Percentiles rank a stretch among this genome's conserved stretches.
These are phyloP conservation scores for Carettochelys insculpta DNA, from an alignment of 2,113 vertebrate species.

Conservation along the genomic window DNA sequence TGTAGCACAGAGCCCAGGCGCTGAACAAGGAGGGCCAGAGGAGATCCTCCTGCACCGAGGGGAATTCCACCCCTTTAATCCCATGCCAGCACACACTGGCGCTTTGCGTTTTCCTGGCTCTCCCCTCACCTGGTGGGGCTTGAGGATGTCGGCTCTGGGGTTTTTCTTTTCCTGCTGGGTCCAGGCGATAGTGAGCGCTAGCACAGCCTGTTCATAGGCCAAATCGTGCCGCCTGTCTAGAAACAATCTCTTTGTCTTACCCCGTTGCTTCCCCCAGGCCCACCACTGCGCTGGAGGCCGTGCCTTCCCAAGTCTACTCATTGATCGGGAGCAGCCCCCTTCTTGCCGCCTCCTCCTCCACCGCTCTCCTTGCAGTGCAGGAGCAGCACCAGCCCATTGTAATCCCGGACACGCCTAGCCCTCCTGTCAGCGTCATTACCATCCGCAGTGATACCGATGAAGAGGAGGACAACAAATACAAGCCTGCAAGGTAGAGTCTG, in stretches of 20 bases:
- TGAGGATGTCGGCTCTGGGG: background rate
- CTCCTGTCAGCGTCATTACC: constrained; percentile 97
- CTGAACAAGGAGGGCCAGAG: background rate
- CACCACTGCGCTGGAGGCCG: constrained; percentile 77
- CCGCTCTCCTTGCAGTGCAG: constrained; percentile 80
- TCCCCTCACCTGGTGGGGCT: background rate
- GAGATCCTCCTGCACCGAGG: background rate
- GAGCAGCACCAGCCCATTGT: constrained; percentile 92
- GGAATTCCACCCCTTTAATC: background rate
- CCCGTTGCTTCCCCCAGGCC: constrained; percentile 74
- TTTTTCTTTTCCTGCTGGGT: background rate
- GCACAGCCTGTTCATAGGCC: background rate
- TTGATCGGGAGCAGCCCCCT: constrained; percentile 85
- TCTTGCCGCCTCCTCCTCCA: constrained; percentile 78
- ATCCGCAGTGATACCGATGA: constrained; percentile 98
- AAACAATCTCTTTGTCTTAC: fast-evolving
- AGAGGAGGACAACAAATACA: constrained; percentile 92
- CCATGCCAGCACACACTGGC: background rate
- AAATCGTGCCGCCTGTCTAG: too few species aligned
- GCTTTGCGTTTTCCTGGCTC: fast-evolving
- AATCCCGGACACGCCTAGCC: constrained; percentile 97
- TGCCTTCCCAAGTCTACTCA: constrained; percentile 82
- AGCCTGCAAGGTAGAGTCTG: constrained; percentile 77
- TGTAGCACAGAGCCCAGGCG: background rate
- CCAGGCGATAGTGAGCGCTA: background rate